Evolutionary conservation across 2,113 vertebrate species (phyloP), one percentile per base, ranked within the genome.

Genomic region (Caloenas nicobarica): DNA sequence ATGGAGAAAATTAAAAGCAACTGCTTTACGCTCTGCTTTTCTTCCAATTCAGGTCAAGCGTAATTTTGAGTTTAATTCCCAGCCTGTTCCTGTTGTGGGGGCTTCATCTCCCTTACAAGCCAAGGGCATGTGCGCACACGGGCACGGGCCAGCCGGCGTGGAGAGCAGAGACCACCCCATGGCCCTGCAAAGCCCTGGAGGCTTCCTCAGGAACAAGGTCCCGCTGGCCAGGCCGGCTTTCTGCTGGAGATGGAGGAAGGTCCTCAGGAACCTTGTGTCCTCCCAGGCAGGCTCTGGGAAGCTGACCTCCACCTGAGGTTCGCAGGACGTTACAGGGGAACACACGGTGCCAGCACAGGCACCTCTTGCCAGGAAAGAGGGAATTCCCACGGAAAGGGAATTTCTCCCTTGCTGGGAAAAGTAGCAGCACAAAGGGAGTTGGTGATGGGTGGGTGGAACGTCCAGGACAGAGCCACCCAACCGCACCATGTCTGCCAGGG

Each of bases 1-100:
- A 96, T n/a, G 71, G 79, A 88, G 90, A 84, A 92, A 91, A 96
- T 93, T 95, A 95, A 95, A 96, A 93, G 83, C 72, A 85, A 95
- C 90, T 89, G 92, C 80, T 88, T 85, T 79, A 72, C 21, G 17
- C 86, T 80, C 90, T 42, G 76, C 92, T 84, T 73, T 56, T 85
- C 88, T 88, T 79, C 93, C 96, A 91, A 87, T 93, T 90, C 94
- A 93, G 94, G 95, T 86, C 89, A 76, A 68, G 24, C 4, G 0
- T 80, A 61, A 66, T 68, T 91, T 83, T 51, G 80, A 95, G 91
- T 93, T 95, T 92, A 97, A 95, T 80, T 88, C 88, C 71, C 88
- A 86, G 86, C 33, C 78, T 33, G 53, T 68, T 79, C 65, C 50
- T 24, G 26, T 66, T 9, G 8, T 28, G 60, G 66, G 78, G 65